A percentile compares a stretch with the other conserved stretches of the same genome.
phyloP scores from a whole-genome alignment of 2,888 invertebrate genomes.

The Orthosia incerta region DNA sequence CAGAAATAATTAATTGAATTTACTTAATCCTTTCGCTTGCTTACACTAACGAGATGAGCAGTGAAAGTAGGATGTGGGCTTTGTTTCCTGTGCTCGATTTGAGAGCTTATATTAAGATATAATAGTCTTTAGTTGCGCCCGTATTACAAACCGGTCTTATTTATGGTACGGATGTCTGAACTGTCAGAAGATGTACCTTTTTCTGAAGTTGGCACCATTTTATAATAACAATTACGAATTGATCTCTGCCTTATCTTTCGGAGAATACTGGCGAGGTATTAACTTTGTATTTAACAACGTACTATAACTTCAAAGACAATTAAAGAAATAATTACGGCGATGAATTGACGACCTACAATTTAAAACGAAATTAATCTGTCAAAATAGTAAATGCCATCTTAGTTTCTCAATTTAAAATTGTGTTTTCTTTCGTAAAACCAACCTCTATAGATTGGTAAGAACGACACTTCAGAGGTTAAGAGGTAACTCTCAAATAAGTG shows the following conservation, averaged over 20 bases:
- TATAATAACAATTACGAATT: no score
- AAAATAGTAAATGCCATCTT: background rate
- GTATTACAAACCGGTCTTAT: constrained; percentile 20
- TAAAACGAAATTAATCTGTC: background rate
- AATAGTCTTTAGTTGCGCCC: background rate
- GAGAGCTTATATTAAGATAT: background rate
- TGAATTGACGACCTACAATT: background rate
- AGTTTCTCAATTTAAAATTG: background rate
- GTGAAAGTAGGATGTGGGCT: constrained; percentile 38
- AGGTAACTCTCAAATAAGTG: background rate
- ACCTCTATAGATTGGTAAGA: background rate
- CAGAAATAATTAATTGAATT: constrained; percentile 45
- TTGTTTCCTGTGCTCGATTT: constrained; percentile 36
- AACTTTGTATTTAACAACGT: no score
- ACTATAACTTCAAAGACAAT: no score
- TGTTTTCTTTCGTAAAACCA: background rate
- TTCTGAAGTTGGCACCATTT: no score
- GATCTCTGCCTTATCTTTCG: no score
- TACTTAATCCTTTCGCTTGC: constrained; percentile 45
- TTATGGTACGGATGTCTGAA: background rate
- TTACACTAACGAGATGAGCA: constrained; percentile 40
- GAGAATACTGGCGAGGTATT: no score
- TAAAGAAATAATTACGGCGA: background rate
- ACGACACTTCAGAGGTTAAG: constrained; percentile 14
- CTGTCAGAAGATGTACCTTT: background rate